Evolutionary conservation across 1,140 invertebrate species (phyloP).

Genomic region (Drosophila nebulosa): DNA sequence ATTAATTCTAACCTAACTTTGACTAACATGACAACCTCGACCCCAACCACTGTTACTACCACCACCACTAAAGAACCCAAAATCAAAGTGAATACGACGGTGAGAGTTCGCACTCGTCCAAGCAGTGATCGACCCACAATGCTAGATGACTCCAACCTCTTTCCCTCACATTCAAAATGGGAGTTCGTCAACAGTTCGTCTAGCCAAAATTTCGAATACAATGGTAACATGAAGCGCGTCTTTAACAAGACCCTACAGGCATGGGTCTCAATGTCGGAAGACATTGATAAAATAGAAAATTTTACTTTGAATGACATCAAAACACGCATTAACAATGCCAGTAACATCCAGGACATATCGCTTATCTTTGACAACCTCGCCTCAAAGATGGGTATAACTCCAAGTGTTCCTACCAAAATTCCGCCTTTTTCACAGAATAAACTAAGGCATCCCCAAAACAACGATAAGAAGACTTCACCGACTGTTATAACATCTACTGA

Average conservation of each 20-base stretch:
- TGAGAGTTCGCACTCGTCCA: slow-evolving; percentile 45
- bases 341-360: slow-evolving; percentile 78
- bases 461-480: slow-evolving; percentile 38
- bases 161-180: slow-evolving; percentile 79
- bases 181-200: slow-evolving; percentile 74
- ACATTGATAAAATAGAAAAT: slow-evolving; percentile 70
- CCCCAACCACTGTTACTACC: slow-evolving; percentile 12
- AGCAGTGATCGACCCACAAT: slow-evolving; percentile 58
- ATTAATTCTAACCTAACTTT: slow-evolving; percentile 25
- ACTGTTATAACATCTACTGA: slow-evolving; percentile 30
- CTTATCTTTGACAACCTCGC: slow-evolving; percentile 79
- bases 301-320: slow-evolving; percentile 69
- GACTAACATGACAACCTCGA: slow-evolving; percentile 11
- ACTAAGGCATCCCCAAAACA: slow-evolving; percentile 57
- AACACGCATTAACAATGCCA: slow-evolving; percentile 76
- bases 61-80: slow-evolving; percentile 21
- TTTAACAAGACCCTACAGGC: slow-evolving; percentile 79
- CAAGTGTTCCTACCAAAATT: slow-evolving; percentile 63
- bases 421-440: slow-evolving; percentile 78
- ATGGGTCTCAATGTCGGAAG: slow-evolving; percentile 68
- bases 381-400: slow-evolving; percentile 77
- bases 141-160: slow-evolving; percentile 72
- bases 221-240: slow-evolving; percentile 67
- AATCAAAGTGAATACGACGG: slow-evolving; percentile 24
- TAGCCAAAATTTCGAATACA: slow-evolving; percentile 45